Evolutionary conservation across 2,113 vertebrate genomes (phyloP).

Genomic region (Patagioenas fasciata): DNA sequence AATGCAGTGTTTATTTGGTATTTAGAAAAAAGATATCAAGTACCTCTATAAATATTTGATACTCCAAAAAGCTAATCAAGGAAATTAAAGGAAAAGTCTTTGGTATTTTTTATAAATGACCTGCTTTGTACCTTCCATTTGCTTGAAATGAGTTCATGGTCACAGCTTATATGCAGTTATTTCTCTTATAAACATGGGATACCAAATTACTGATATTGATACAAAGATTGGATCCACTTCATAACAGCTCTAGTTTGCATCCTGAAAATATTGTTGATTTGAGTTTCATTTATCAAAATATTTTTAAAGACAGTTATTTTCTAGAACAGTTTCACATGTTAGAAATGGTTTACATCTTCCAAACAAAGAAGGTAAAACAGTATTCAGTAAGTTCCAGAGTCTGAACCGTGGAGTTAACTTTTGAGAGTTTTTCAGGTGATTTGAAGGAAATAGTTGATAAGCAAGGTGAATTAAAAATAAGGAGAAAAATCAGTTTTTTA

Average conservation of each 20-base stretch:
- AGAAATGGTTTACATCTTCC: background rate
- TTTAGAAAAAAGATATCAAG: background rate
- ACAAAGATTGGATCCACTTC: background rate
- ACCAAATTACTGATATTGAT: background rate
- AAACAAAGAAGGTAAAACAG: background rate
- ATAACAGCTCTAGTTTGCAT: background rate
- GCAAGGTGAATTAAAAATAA: background rate
- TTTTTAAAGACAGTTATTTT: background rate
- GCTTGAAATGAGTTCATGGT: background rate
- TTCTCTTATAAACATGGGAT: background rate
- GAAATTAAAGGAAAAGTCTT: background rate
- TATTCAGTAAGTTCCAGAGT: background rate
- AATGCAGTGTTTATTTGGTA: background rate
- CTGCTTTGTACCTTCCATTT: background rate
- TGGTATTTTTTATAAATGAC: background rate
- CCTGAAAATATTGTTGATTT: background rate
- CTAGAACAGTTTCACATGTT: background rate
- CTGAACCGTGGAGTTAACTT: background rate
- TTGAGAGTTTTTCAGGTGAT: background rate
- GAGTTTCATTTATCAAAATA: background rate
- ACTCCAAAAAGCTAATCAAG: background rate
- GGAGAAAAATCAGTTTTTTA: background rate
- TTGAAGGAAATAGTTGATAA: background rate
- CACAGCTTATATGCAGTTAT: background rate
- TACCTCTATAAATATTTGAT: background rate